Evolutionary conservation across 2,888 invertebrate species (phyloP), one percentile per base, ranked within the genome.

Genomic region (Agrotis exclamationis): DNA sequence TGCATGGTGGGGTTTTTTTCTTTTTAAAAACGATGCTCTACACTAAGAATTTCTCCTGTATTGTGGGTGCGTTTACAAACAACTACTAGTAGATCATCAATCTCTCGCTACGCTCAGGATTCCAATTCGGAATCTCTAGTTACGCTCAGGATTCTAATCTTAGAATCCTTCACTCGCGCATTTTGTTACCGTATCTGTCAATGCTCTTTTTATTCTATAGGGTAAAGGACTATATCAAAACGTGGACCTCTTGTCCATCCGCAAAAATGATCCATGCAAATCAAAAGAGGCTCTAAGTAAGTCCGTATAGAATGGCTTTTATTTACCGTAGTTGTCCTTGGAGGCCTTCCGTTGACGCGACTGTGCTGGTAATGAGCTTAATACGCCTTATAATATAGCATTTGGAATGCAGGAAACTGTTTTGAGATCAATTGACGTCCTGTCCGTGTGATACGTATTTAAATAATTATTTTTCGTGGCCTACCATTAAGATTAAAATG

Each of bases 261-360:
- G 2, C 14, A 14, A 24, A 28, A 14, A 56, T 18, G 39, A 39
- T 54, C 9, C 16, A 18, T 44, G 24, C 18, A 28, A 70, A 53
- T 18, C 9, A 56, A 24, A 14, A 4, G 16, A 6, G n/a, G 4
- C 24, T 60, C 14, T 4, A 50, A 20, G 18, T 13, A 20, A 63
- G 20, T 57, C 56, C 11, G 50, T 39, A 39, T 11, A 39, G 48
- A 58, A 45, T 22, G 58, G 2, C 24, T 60, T 59, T n/a, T 70
- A 50, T 50, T 60, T 69, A 47, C 54, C 54, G 48, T 76, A 13
- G 33, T 7, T 39, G 76, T 69, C 76, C 76, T 74, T 76, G 54
- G 14, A 45, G 44, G 24, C 33, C 50, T 74, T 74, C 76, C 76
- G 76, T 60, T 68, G 59, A 76, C 76, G 76, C 58, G 54, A 69